Evolutionary conservation across 2,888 invertebrate species (phyloP), one percentile per base, ranked within the genome.

Genomic region (Hofmannophila pseudospretella): DNA sequence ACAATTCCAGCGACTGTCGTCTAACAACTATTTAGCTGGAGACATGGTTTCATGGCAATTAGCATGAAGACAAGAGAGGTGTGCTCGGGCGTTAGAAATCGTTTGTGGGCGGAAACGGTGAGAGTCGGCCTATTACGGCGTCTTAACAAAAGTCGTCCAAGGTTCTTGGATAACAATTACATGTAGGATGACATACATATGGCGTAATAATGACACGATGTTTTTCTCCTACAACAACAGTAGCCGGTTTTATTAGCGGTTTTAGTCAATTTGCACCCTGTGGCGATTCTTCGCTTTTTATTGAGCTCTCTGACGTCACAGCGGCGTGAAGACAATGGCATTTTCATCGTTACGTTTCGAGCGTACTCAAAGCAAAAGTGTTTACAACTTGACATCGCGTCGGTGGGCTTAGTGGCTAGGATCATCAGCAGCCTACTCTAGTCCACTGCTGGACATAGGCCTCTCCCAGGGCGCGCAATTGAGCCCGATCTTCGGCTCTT

Each of bases 51-150:
- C 8, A 51, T 55, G 53, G 53, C 23, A 60, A 69, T 68, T 70
- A 65, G 62, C 64, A 67, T 69, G 53, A 58, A 70, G 58, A 69
- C 67, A 70, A 61, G 51, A 36, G 32, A 32, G 16, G 33, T 41
- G 29, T 23, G 32, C 26, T 33, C 34, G 38, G 25, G 23, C 23
- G 23, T 26, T 55, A 59, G 60, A 66, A 62, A 65, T 56, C 44
- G 50, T 41, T 41, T 45, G 76, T 76, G 67, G 74, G 74, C 68
- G 75, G 62, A 58, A 57, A 51, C 45, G 54, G 70, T 60, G 66
- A 70, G 65, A 69, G 61, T 49, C 43, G 47, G 39, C 48, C 43
- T 51, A 46, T 54, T 59, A 56, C 56, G 55, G 63, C 57, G 55
- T 59, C 50, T 56, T 52, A 48, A 60, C 49, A 60, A 54, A 67